Base-by-base conservation (phyloP, 2,113 vertebrate genomes). In the Clarias gariepinus region DNA sequence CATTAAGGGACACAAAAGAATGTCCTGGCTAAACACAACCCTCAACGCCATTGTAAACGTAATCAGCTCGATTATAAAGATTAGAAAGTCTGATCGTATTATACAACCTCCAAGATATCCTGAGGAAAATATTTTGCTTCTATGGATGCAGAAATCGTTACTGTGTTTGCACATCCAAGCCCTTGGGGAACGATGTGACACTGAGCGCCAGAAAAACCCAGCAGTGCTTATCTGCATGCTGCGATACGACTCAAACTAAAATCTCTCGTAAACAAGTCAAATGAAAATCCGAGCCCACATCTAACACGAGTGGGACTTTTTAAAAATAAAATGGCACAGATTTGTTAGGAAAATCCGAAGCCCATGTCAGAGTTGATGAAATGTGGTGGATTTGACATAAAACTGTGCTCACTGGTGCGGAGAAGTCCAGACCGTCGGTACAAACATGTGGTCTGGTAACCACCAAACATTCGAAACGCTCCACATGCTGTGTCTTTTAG, bases 341-440 rank as follows among this genome's bases (percentile, higher is more conserved):
- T 85, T 71, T 86, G 85, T 86, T 86, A 71, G 85, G 41, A 47
- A 81, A 60, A 60, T 30, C 28, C 28, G 3, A 47, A 53, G 52
- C 41, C 8, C n/a, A 16, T 36, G 79, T 82, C 58, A 63, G 47
- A 58, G 21, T 66, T 28, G 58, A 61, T 82, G 36, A 82, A 53
- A 74, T 47, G 58, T 52, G 78, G 68, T 63, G 16, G n/a, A 61
- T 58, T 81, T 86, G 57, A 81, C 1, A 19, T 25, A 76, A 73
- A 63, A 23, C 79, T 82, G 79, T 69, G 53, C 77, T 68, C 63
- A 80, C 3, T 69, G 85, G 85, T 80, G 85, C 63, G 33, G 73
- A 66, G 58, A 78, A 33, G 25, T 63, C 41, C 63, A 64, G 58
- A 55, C 23, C 41, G 19, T 53, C 9, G 47, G 73, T 64, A 64